Conservation (phyloP, 2,888 invertebrate species). For the Hypercompe scribonia region DNA sequence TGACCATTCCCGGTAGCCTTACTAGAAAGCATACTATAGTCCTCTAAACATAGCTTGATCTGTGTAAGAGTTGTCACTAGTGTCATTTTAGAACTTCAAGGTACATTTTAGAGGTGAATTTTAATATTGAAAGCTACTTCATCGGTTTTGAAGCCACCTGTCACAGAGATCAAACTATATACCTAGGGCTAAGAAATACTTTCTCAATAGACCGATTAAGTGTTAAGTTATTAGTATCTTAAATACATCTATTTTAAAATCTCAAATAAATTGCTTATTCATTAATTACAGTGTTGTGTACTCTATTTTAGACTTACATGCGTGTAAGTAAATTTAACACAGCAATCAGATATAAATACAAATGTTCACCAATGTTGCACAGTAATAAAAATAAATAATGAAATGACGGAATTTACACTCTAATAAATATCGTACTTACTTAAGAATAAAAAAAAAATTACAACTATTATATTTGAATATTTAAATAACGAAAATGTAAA, state of each 20-base stretch:
- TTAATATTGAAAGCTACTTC: no score
- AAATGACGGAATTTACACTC: neutral
- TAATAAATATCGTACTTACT: neutral
- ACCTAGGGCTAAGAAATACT: neutral
- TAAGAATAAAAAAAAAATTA: no score
- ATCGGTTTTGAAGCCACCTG: no score
- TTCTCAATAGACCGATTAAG: neutral
- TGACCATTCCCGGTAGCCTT: neutral
- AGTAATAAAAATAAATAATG: neutral
- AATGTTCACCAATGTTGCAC: neutral
- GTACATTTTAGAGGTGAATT: no score
- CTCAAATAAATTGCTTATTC: neutral
- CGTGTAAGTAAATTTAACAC: neutral
- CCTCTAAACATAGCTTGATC: no score
- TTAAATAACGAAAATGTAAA: no score
- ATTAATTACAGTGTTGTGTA: neutral
- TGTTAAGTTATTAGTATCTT: no score
- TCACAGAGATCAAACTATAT: no score
- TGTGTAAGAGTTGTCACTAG: no score
- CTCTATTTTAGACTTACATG: neutral
- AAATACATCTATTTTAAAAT: neutral
- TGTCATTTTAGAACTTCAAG: no score
- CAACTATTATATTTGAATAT: no score
- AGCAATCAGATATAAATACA: neutral
- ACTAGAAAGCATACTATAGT: neutral